phyloP scores from a whole-genome alignment of 53 echinoderm and acorn worm genomes.

The Echinarachnius parma region DNA sequence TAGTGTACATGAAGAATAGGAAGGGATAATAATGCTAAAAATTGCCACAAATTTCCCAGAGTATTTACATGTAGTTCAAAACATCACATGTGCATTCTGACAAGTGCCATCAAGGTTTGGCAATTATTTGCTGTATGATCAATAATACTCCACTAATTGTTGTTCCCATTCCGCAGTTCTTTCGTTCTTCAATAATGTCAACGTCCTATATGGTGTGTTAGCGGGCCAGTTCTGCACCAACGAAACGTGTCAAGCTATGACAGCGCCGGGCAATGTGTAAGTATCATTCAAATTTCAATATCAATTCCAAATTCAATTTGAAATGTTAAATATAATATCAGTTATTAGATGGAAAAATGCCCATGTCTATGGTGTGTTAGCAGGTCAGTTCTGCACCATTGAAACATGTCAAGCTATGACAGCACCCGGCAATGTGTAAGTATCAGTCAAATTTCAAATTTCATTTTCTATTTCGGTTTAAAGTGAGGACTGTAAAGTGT shows the following conservation, averaged over 20 bases:
- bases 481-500: too few relatives aligned
- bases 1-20: too few relatives aligned
- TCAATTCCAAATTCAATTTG: too few relatives aligned
- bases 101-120: background rate
- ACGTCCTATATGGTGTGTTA: slow-evolving; percentile 80
- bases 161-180: slow-evolving; percentile 57
- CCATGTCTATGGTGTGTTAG: slow-evolving; percentile 83
- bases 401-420: slow-evolving; percentile 83
- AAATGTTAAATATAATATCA: background rate
- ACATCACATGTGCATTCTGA: background rate
- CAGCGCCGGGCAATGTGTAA: slow-evolving; percentile 89
- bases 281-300: too few relatives aligned
- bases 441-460: too few relatives aligned
- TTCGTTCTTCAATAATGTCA: slow-evolving; percentile 97
- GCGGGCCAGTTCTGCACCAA: slow-evolving; percentile 84
- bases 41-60: too few relatives aligned
- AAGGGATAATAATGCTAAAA: too few relatives aligned
- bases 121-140: too few relatives aligned
- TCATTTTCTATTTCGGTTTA: too few relatives aligned
- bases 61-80: too few relatives aligned
- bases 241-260: slow-evolving; percentile 81
- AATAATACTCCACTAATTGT: background rate
- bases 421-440: slow-evolving; percentile 92
- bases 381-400: slow-evolving; percentile 82
- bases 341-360: slow-evolving; percentile 76